Evolutionary conservation across 2,113 vertebrate species (phyloP).

Genomic region (Xenus cinereus): DNA sequence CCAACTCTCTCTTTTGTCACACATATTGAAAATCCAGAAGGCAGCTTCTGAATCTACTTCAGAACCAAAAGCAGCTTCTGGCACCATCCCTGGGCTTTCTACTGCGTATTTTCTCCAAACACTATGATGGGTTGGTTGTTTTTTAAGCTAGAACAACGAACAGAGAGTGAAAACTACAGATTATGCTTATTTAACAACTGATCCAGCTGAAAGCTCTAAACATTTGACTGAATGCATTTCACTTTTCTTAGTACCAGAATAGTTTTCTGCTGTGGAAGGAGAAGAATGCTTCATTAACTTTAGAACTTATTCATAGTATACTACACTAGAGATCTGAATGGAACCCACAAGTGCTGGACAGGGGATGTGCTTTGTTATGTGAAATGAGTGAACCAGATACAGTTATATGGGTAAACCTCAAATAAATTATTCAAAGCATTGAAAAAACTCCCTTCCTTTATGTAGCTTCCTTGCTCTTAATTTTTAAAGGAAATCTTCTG

Average conservation of each 20-base stretch:
- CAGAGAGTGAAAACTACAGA: neutral
- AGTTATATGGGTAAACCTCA: neutral
- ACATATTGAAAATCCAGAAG: neutral
- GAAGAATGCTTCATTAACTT: constrained; percentile 6
- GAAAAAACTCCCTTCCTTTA: neutral
- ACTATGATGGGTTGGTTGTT: neutral
- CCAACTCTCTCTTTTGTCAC: neutral
- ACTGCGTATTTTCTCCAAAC: neutral
- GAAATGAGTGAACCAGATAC: neutral
- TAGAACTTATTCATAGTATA: neutral
- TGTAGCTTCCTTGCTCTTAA: neutral
- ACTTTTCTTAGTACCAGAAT: neutral
- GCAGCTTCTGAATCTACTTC: neutral
- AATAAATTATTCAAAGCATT: neutral
- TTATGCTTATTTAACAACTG: neutral
- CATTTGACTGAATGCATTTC: neutral
- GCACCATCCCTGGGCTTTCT: neutral
- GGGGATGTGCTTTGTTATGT: neutral
- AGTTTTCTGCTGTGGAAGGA: neutral
- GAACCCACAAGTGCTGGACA: neutral
- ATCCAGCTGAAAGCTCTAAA: neutral
- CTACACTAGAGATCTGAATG: neutral
- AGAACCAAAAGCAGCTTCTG: neutral
- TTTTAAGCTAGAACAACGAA: neutral
- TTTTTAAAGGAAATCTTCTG: neutral